Evolutionary conservation across 2,888 invertebrate species (phyloP), one percentile per base, ranked within the genome.

Genomic region (Melieria picta): DNA sequence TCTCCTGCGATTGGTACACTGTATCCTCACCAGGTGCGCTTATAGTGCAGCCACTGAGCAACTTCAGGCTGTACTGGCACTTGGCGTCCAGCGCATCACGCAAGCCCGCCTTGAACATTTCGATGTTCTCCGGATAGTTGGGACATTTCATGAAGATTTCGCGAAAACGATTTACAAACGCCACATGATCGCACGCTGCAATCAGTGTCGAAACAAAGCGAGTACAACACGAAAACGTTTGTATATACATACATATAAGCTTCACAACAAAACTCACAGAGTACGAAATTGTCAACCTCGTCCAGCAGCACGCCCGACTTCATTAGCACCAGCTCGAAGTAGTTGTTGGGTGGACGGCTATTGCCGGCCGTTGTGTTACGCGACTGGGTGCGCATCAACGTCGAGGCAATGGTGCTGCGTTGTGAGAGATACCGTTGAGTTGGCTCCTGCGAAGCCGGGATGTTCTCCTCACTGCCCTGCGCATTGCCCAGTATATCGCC

Each of bases 51-150:
- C 85, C 85, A 61, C 80, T 83, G 1, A 87, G 79, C 1, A 87
- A 72, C 67, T 87, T 87, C 42, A 81, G 76, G 6, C 78, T 79
- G 30, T 80, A 60, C 57, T 81, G 80, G 0, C 83, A 80, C 68
- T 79, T 82, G 4, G 78, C 73, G 7, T 76, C 78, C 55, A 88
- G 84, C 1, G 87, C 85, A 42, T 84, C 84, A 64, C 87, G 86
- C 11, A 91, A 84, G 2, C 89, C 88, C 4, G 84, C 82, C 45
- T 89, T 86, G 72, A 92, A 89, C 62, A 89, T 89, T 3, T 88
- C 82, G n/a, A 90, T 83, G 79, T 90, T 90, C 58, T 89, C 86
- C 0, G 90, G 89, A 80, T 89, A 90, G 57, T 90, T 89, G 16
- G 85, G 81, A 64, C 88, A 85, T 71, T 85, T 85, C 71, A 85